Evolutionary conservation across 2,797 vertebrate genomes (phyloP).

Genomic region (Sebastolobus altivelis): DNA sequence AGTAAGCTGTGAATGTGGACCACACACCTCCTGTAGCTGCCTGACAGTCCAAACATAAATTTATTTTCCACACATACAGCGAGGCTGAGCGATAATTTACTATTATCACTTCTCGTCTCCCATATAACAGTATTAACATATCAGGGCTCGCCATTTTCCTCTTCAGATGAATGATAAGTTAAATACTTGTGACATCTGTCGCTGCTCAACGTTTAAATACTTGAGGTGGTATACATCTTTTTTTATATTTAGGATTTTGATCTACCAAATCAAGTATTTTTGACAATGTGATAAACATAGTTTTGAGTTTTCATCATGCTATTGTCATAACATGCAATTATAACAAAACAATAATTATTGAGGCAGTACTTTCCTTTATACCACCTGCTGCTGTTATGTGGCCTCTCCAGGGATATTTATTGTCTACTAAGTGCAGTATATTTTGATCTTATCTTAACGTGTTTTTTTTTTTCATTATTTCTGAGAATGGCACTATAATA

Average conservation of each 20-base stretch:
- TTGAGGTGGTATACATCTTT: neutral
- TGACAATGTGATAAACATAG: neutral
- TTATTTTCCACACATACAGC: conserved; percentile 21
- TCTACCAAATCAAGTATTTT: neutral
- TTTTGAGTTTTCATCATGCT: neutral
- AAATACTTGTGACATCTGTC: neutral
- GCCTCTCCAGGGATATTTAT: neutral
- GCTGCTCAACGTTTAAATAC: neutral
- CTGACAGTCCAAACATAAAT: conserved; percentile 20
- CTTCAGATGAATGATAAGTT: neutral
- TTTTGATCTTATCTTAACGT: neutral
- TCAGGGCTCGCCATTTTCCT: conserved; percentile 6
- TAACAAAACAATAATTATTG: conserved; percentile 8
- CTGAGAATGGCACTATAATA: neutral
- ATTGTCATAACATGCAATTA: neutral
- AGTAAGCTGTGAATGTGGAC: conserved; percentile 23
- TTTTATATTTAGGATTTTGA: neutral
- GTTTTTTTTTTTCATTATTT: neutral
- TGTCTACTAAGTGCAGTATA: neutral
- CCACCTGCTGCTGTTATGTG: neutral
- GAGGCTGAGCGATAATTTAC: conserved; percentile 39
- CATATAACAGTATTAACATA: conserved; percentile 16
- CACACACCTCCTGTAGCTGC: conserved; percentile 11
- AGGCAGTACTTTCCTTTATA: neutral
- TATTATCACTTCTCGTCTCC: conserved; percentile 28